Evolutionary conservation across 2,888 invertebrate genomes (phyloP).

Genomic region (Synergus japonicus): DNA sequence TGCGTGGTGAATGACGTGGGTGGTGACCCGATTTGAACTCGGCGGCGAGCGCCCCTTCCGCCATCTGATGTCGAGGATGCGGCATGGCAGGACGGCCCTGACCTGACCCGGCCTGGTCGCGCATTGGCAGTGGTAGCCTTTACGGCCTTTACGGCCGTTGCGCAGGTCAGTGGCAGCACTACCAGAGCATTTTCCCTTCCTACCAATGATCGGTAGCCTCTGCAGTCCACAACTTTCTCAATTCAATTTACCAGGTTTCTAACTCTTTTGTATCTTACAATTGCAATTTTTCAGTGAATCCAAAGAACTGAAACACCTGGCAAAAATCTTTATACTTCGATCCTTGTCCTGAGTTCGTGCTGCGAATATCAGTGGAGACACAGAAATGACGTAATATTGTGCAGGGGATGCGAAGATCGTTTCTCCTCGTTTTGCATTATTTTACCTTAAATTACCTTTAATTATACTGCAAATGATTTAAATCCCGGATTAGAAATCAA

Average conservation of each 20-base stretch:
- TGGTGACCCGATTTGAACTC: conserved; percentile 65
- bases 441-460: no score
- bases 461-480: no score
- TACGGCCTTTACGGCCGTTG: conserved; percentile 63
- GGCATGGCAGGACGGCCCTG: conserved; percentile 63
- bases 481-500: no score
- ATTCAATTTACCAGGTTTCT: background rate
- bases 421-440: no score
- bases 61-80: conserved; percentile 52
- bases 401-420: no score
- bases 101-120: conserved; percentile 64
- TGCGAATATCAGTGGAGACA: no score
- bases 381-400: background rate
- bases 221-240: background rate
- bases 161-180: conserved; percentile 67
- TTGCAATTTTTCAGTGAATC: no score
- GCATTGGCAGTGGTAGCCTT: conserved; percentile 53
- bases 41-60: conserved; percentile 53
- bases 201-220: conserved; percentile 10
- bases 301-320: no score
- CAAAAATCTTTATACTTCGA: no score
- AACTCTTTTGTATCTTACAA: background rate
- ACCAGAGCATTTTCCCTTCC: conserved; percentile 43
- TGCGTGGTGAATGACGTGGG: conserved; percentile 58
- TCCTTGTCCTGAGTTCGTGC: no score